These are phyloP conservation scores for Catamblyrhynchus diadema DNA, from an alignment of 2,797 vertebrate genomes.

Conservation along the genomic window DNA sequence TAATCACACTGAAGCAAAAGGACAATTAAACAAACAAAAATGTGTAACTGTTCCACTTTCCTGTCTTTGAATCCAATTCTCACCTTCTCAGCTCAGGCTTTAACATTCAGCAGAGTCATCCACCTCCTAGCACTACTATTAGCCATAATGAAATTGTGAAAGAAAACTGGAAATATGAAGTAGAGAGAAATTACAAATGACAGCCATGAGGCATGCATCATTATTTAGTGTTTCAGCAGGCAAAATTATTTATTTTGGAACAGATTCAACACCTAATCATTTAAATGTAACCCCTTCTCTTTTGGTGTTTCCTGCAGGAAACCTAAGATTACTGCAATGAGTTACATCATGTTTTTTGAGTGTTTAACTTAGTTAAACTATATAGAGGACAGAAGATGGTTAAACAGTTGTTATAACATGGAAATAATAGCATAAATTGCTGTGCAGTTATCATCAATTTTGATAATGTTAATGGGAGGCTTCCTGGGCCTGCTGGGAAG, in stretches of 20 bases:
- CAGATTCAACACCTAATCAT: not conserved
- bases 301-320: not conserved
- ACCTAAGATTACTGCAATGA: not conserved
- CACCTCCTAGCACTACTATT: not conserved
- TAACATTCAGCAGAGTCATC: not conserved
- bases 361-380: not conserved
- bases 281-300: not conserved
- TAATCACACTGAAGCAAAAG: not conserved
- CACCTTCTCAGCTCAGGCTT: not conserved
- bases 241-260: conserved; percentile 23
- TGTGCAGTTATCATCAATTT: conserved; percentile 5
- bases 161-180: not conserved
- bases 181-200: not conserved
- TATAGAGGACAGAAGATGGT: not conserved
- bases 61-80: not conserved
- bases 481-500: conserved; percentile 37
- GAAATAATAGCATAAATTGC: not conserved
- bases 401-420: not conserved
- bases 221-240: not conserved
- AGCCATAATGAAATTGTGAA: not conserved
- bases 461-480: conserved; percentile 12
- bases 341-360: not conserved
- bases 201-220: not conserved
- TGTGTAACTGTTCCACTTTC: not conserved
- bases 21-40: not conserved